Evolutionary conservation across 1,140 invertebrate genomes (phyloP), one percentile per base, ranked within the genome.

Genomic region (Neodiprion lecontei): DNA sequence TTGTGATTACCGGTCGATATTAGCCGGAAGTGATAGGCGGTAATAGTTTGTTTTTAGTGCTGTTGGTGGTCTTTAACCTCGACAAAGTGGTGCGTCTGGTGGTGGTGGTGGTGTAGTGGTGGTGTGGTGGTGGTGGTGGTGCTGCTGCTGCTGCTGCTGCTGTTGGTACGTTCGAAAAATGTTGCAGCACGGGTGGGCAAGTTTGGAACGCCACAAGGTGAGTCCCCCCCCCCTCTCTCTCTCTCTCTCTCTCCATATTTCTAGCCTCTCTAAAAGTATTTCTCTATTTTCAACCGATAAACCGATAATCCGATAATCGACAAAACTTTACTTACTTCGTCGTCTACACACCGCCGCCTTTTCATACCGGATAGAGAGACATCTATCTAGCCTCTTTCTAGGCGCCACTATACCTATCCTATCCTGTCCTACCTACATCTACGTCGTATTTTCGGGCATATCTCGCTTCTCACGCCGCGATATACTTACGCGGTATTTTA

Each of bases 161-260:
- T 40, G 28, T 1, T 40, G 28, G 28, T 40, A 40, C 28, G 28
- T 61, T 61, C 53, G 53, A 61, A 61, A 61, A 61, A 61, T 61
- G 2, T 61, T 17, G 53, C 53, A 17, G 11, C 53, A 40, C 28
- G 28, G 28, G 28, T 40, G 53, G 53, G n/a, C 11, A 17, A 17
- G 11, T 61, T 61, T 61, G 53, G 53, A 61, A 61, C 53, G 53
- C 53, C 53, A 61, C 53, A 61, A 61, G 53, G 53, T 61, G 53
- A 61, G 28, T 40, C 28, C 11, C 53, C 53, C 53, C 4, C 9
- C 9, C 53, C 0, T n/a, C n/a, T 0, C 1, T 14, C 50, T 53
- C 17, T 21, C 17, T 21, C 17, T 21, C 17, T 21, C 17, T 21
- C 17, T 0, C 17, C 17, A 21, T 21, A 21, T 21, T 40, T 40